Evolutionary conservation across 2,888 invertebrate genomes (phyloP), one percentile per base, ranked within the genome.

Genomic region (Drosophila kambysellisi): DNA sequence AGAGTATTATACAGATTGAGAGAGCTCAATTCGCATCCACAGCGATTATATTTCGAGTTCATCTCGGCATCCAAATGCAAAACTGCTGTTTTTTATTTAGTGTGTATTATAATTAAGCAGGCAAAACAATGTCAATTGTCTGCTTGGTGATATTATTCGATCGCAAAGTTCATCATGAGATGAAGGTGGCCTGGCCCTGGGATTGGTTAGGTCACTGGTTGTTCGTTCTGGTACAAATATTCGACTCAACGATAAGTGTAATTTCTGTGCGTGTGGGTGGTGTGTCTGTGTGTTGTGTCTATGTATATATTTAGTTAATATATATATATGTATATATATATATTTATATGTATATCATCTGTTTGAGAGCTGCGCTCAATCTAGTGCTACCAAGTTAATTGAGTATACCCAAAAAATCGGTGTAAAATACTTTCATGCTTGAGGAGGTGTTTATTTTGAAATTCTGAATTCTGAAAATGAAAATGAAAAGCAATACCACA

Each of bases 271-370:
- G 57, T 50, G 66, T 66, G 50, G 50, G 50, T 50, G 56, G 60
- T 75, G 60, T 59, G 48, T 77, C 33, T 72, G 56, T 74, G 56
- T 48, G 25, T 54, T 74, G 62, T 62, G 54, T 62, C 29, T 58
- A n/a, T 25, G 46, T 46, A 46, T 46, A 46, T 46, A 46, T 15
- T 20, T 46, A 46, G 46, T 20, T 43, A 11, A 43, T 43, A 43
- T 20, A 37, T 37, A 37, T 37, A 15, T 25, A 1, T 25, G 0
- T 29, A 20, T 46, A 4, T 20, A 35, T 35, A 25, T 53, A 5
- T 53, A 0, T 53, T 32, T 56, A 51, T 41, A 50, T 33, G 15
- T 52, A 46, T 17, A 53, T 46, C 60, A 70, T 53, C 58, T 53
- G 67, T 57, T 66, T 61, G 41, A 76, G 56, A 67, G 50, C 67